Conservation (phyloP, 2,797 vertebrate genomes). For the Alouatta caraya region DNA sequence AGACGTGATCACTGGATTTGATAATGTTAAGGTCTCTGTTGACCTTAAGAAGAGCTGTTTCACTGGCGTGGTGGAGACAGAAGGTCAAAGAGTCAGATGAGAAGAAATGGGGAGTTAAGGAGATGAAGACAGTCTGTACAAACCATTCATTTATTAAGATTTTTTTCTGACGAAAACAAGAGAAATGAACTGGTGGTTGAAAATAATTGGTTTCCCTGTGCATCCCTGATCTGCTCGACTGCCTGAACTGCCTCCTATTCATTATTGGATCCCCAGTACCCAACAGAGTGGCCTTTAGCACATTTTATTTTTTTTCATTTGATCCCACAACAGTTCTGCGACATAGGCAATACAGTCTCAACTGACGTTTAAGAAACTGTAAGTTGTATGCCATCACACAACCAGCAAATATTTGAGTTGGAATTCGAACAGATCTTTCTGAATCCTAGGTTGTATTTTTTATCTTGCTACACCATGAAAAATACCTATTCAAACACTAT, state of each 20-base stretch:
- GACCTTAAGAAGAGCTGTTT: neutral
- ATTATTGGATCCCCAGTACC: accelerated
- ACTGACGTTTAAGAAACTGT: neutral
- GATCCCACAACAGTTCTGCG: neutral
- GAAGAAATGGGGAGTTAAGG: neutral
- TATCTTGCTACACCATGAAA: neutral
- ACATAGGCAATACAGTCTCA: neutral
- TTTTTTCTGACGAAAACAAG: neutral
- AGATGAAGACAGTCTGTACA: neutral
- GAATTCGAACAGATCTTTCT: neutral
- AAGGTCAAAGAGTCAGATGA: neutral
- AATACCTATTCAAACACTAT: neutral
- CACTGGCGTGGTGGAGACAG: neutral
- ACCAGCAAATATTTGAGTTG: neutral
- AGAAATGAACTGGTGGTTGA: neutral
- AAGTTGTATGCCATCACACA: neutral
- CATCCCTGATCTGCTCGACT: neutral
- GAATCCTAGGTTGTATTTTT: neutral
- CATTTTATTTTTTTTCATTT: neutral
- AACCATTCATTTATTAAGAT: neutral
- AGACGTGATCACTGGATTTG: neutral
- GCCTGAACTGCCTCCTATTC: neutral
- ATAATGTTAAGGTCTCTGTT: neutral
- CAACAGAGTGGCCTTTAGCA: neutral
- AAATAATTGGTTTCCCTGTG: neutral